A percentile compares a stretch with the other conserved stretches of the same genome.
These are phyloP conservation scores for Chloropsis hardwickii DNA, from an alignment of 2,113 vertebrate genomes.

Conservation along the genomic window DNA sequence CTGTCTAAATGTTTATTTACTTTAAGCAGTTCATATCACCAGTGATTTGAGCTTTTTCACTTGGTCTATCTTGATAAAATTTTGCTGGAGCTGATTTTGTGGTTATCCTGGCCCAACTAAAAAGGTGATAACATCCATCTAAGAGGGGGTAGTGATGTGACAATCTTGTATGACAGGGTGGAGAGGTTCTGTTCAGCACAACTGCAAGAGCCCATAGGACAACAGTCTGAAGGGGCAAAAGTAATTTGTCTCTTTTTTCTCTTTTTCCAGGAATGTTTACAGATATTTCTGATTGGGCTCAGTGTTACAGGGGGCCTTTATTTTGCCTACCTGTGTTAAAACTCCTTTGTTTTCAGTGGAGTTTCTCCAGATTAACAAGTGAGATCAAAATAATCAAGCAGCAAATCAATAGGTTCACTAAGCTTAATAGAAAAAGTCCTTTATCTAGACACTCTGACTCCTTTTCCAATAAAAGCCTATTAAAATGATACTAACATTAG, in stretches of 20 bases:
- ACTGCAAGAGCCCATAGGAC: background rate
- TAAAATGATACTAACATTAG: slow-evolving; percentile 49
- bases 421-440: slow-evolving; percentile 16
- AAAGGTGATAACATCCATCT: background rate
- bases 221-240: background rate
- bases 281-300: background rate
- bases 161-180: background rate
- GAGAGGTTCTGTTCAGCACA: background rate
- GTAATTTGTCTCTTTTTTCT: background rate
- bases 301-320: background rate
- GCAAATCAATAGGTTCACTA: slow-evolving; percentile 34
- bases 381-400: slow-evolving; percentile 46
- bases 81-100: background rate
- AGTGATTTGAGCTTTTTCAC: background rate
- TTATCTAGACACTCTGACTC: slow-evolving; percentile 27
- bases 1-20: background rate
- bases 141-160: background rate
- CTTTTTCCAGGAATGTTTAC: background rate
- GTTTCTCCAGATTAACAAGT: slow-evolving; percentile 10
- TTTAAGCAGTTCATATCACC: background rate
- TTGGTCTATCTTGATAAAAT: background rate
- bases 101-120: background rate
- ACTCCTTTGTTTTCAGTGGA: background rate
- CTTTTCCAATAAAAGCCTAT: slow-evolving; percentile 49
- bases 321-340: background rate